Evolutionary conservation across 2,888 invertebrate species (phyloP).

Genomic region (Dascillus cervinus): DNA sequence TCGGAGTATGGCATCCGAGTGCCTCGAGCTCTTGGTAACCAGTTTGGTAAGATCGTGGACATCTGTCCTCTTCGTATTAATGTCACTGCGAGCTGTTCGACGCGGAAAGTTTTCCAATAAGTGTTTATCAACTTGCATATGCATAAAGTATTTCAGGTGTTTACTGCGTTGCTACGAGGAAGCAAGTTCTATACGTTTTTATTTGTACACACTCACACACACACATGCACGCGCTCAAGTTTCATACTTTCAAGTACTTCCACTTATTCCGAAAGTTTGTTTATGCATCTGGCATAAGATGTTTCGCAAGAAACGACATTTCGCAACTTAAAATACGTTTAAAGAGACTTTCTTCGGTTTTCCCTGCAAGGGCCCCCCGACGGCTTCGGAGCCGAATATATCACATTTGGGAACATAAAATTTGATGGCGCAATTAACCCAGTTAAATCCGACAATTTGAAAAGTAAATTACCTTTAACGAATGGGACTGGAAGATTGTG

Average conservation of each 20-base stretch:
- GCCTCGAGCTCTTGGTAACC: slow-evolving; percentile 44
- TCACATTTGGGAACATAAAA: too few species aligned
- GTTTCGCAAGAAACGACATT: slow-evolving; percentile 12
- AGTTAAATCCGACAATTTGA: too few species aligned
- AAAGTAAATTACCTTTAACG: slow-evolving; percentile 11
- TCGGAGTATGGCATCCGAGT: slow-evolving; percentile 29
- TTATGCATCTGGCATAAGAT: slow-evolving; percentile 10
- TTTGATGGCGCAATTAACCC: too few species aligned
- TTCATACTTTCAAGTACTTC: slow-evolving; percentile 12
- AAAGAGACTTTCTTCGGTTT: too few species aligned
- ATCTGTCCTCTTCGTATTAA: slow-evolving; percentile 54
- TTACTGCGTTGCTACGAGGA: slow-evolving; percentile 26
- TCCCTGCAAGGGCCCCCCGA: too few species aligned
- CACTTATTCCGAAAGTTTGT: slow-evolving; percentile 15
- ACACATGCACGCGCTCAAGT: slow-evolving; percentile 11
- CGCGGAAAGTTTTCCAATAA: slow-evolving; percentile 36
- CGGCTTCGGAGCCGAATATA: too few species aligned
- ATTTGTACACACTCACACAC: slow-evolving; percentile 8
- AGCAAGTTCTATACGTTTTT: slow-evolving; percentile 17
- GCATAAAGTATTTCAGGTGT: slow-evolving; percentile 27
- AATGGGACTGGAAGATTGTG: background rate
- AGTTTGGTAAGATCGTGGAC: slow-evolving; percentile 56
- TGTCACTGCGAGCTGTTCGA: slow-evolving; percentile 39
- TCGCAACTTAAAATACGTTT: slow-evolving; percentile 7
- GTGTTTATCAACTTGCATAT: slow-evolving; percentile 34